Evolutionary conservation across 2,113 vertebrate species (phyloP), one percentile per base, ranked within the genome.

Genomic region (Thalassarche chlororhynchos): DNA sequence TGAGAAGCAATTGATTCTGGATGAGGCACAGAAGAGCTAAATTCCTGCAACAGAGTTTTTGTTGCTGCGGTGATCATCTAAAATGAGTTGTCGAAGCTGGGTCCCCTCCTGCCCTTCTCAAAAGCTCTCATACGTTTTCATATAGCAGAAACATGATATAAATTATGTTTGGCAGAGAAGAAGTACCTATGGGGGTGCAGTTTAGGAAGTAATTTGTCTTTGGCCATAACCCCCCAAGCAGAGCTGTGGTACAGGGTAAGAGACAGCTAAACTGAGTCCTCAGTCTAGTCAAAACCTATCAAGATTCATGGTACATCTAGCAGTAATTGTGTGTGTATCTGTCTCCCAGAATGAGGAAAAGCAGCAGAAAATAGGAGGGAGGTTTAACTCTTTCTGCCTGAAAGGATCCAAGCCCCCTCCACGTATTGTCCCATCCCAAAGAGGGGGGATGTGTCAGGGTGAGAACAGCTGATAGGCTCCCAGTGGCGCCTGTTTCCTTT

Each of bases 1-100:
- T 2, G 5, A 38, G 71, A 89, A 64, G 44, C 31, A n/a, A 88
- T 65, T 13, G 36, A 85, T 93, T 80, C 70, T 2, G 19, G 75
- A 46, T 54, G 17, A 4, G 9, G 84, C 81, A 46, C 36, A 32
- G 77, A 61, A 49, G 25, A 79, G 74, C 74, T 76, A 4, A 79
- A 92, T 94, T 97, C 91, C 89, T 87, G 62, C n/a, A 77, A 17
- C 32, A 4, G 26, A 69, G 51, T 31, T 94, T 89, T 89, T 94
- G 87, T 83, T 94, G 87, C 94, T 91, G 70, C 18, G 54, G 70
- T 66, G 89, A 93, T 79, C 58, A 75, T 79, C 42, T 83, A 49
- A 85, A 91, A 46, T 1, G 5, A 77, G 74, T 28, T 28, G n/a
- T 76, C 0, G 0, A 80, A 76, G 34, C 89, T 79, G 38, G 0